phyloP scores from a whole-genome alignment of 2,797 vertebrate species.

The Danio choprae region DNA sequence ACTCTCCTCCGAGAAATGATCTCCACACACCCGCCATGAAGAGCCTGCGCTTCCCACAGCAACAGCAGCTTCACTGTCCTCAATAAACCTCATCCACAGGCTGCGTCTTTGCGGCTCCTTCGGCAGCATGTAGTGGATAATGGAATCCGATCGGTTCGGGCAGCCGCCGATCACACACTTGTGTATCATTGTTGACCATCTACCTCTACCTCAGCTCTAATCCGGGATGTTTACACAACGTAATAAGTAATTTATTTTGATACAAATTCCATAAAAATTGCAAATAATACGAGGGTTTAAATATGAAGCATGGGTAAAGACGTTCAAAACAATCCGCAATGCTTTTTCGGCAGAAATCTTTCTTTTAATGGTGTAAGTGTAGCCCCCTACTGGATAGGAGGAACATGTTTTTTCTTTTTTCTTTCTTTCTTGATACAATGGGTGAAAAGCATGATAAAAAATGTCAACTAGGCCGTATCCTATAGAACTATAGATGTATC shows the following conservation, averaged over 20 bases:
- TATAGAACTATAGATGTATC: no score
- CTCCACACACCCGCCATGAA: constrained; percentile 40
- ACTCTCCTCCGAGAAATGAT: constrained; percentile 52
- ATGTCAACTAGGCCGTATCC: no score
- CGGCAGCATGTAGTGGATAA: constrained; percentile 58
- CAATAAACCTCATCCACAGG: constrained; percentile 52
- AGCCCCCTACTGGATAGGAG: constrained; percentile 33
- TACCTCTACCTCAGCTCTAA: background rate
- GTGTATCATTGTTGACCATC: constrained; percentile 39
- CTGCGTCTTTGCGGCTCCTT: constrained; percentile 51
- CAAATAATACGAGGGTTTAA: background rate
- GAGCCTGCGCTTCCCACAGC: background rate
- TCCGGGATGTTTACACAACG: background rate
- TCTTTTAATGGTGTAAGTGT: background rate
- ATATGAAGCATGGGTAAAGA: background rate
- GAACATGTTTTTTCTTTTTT: background rate
- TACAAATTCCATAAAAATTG: background rate
- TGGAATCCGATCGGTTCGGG: constrained; percentile 55
- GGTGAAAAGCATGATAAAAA: no score
- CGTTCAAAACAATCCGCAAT: background rate
- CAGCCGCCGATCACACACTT: constrained; percentile 58
- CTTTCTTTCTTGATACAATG: no score
- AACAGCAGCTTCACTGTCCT: constrained; percentile 9
- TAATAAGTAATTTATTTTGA: background rate
- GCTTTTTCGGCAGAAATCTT: background rate